Percentiles rank a stretch among this genome's conserved stretches.
phyloP scores from a whole-genome alignment of 2,797 vertebrate species.

The Dicrostonyx torquatus region DNA sequence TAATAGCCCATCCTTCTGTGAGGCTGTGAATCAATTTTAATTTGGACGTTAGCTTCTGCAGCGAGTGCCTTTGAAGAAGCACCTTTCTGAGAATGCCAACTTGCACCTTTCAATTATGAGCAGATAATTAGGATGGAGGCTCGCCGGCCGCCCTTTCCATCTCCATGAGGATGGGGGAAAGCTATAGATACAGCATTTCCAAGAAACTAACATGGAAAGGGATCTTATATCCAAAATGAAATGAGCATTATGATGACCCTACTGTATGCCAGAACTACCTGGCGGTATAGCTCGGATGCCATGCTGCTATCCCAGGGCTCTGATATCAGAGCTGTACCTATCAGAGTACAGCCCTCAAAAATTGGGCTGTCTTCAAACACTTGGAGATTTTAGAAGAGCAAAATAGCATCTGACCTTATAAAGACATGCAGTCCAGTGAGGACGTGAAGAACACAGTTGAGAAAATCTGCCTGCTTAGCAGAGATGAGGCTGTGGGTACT shows the following conservation, averaged over 20 bases:
- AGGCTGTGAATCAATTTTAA: conserved; percentile 73
- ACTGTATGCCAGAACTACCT: not conserved
- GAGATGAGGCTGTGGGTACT: not conserved
- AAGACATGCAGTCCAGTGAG: conserved; percentile 7
- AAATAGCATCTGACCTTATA: conserved; percentile 8
- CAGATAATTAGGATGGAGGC: conserved; percentile 68
- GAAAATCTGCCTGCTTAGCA: not conserved
- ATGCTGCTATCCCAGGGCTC: not conserved
- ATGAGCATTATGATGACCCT: not conserved
- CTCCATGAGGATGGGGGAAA: not conserved
- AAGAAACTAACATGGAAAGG: not conserved
- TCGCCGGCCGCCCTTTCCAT: conserved; percentile 6
- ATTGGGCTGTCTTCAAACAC: not conserved
- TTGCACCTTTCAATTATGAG: conserved; percentile 65
- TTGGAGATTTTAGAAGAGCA: conserved; percentile 16
- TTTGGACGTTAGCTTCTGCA: conserved; percentile 69
- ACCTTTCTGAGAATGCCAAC: conserved; percentile 61
- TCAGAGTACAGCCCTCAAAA: conserved; percentile 51
- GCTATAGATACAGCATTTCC: not conserved
- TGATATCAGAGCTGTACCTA: not conserved
- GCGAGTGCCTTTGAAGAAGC: conserved; percentile 76
- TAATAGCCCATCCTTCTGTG: conserved; percentile 53
- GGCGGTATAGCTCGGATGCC: not conserved
- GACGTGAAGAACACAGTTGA: not conserved
- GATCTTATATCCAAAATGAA: not conserved